These are phyloP conservation scores for Schizothorax lantsangensis DNA, from an alignment of 2,797 vertebrate species.

Conservation along the genomic window DNA sequence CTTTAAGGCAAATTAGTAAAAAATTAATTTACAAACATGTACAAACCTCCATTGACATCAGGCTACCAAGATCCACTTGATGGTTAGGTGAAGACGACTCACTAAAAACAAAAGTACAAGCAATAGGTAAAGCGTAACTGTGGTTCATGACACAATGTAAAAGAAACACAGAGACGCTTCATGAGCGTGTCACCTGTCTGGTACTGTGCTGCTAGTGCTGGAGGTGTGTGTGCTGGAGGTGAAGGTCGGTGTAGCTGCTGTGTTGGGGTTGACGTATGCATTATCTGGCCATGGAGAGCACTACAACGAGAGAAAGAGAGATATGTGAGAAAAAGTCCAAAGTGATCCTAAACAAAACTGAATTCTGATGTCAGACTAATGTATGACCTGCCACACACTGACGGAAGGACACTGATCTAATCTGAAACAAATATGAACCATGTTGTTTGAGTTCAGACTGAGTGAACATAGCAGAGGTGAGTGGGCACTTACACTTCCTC, in stretches of 20 bases:
- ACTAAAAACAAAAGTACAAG: conserved; percentile 70
- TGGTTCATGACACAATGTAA: not conserved
- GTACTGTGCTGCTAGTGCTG: conserved; percentile 59
- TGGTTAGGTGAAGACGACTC: conserved; percentile 96
- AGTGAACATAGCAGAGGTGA: not conserved
- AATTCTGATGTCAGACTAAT: not conserved
- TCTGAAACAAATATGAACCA: not conserved
- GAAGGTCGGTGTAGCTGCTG: conserved; percentile 85
- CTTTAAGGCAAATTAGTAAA: not conserved
- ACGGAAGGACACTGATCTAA: not conserved
- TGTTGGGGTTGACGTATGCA: conserved; percentile 82
- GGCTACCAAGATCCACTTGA: conserved; percentile 87
- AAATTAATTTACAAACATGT: not conserved
- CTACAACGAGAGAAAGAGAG: conserved; percentile 67
- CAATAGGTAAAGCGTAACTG: not conserved
- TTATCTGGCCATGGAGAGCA: conserved; percentile 94
- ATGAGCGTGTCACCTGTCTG: conserved; percentile 55
- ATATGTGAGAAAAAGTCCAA: not conserved
- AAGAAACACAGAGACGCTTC: not conserved
- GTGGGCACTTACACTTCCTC: conserved; percentile 95
- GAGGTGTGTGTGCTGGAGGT: conserved; percentile 86
- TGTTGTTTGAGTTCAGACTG: not conserved
- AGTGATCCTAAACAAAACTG: not conserved
- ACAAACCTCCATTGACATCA: conserved; percentile 85
- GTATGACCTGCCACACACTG: not conserved